Evolutionary conservation across 2,888 invertebrate genomes (phyloP).

Genomic region (Orthonychiurus folsomi): DNA sequence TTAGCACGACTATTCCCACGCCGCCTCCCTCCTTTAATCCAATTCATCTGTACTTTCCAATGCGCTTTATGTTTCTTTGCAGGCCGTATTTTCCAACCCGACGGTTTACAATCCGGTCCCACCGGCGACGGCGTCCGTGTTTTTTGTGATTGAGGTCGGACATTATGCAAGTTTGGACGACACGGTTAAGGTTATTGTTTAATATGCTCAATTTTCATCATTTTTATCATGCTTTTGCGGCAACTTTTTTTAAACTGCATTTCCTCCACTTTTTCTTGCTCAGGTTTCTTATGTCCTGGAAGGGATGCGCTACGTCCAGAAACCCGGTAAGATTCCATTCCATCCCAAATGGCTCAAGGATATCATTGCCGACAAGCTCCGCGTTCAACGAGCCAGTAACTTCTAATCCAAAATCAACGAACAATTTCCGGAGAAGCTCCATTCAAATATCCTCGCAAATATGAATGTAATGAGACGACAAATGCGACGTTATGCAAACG

Average conservation of each 20-base stretch:
- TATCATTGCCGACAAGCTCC: conserved; percentile 32
- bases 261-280: not conserved
- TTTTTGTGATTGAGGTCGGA: conserved; percentile 32
- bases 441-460: not conserved
- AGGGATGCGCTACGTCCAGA: conserved; percentile 31
- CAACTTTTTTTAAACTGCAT: not conserved
- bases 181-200: conserved; percentile 25
- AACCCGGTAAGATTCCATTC: conserved; percentile 31
- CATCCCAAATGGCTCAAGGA: conserved; percentile 35
- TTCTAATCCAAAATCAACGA: conserved; percentile 2
- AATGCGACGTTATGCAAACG: not conserved
- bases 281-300: conserved; percentile 33
- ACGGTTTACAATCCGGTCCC: conserved; percentile 29
- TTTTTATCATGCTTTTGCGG: too few species aligned
- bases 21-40: not conserved
- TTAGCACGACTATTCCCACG: too few species aligned
- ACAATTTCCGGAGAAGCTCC: too few species aligned
- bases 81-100: conserved; percentile 32
- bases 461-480: not conserved
- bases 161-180: conserved; percentile 25
- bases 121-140: conserved; percentile 35
- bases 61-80: too few species aligned
- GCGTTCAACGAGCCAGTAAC: conserved; percentile 14
- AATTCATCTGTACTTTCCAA: too few species aligned
- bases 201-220: not conserved